Evolutionary conservation across 2,888 invertebrate species (phyloP), one percentile per base, ranked within the genome.

Genomic region (Sphaerophoria taeniata): DNA sequence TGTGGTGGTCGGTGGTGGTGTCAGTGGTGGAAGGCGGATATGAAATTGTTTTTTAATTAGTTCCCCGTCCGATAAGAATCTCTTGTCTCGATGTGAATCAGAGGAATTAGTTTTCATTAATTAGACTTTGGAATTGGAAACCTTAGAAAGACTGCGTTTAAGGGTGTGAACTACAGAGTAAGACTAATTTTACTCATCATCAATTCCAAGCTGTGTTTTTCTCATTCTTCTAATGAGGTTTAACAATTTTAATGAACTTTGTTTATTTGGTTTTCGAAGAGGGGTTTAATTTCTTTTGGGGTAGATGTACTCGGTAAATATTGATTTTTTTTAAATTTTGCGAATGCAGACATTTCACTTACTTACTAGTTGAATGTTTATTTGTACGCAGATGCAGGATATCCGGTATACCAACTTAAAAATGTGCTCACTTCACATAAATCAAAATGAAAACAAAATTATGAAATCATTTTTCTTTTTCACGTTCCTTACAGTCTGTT

Each of bases 181-280:
- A 24, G 4, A 4, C 63, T 81, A 81, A 81, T 81, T 81, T 12
- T 75, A 81, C 75, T 81, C 76, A 53, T 63, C 51, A 53, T 49
- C 73, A 45, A 43, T 53, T 49, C 9, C 9, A 9, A 43, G 43
- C 43, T 43, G 24, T 24, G n/a, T 43, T 43, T 43, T 12, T 43
- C 7, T 0, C 43, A 39, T 39, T 43, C 2, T 43, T 43, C 43
- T 12, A 11, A 24, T 43, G 7, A 9, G 43, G 43, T 43, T 43
- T 9, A 6, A 43, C 43, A 9, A 31, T 58, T 11, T n/a, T n/a
- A 70, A 51, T 67, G 53, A 56, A 67, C 71, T 70, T 7, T 33
- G 7, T 69, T 58, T 58, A 12, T 58, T 53, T 72, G 6, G 31
- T 7, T 76, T 60, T 6, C 12, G 24, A 24, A 24, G 24, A 24